Evolutionary conservation across 2,113 vertebrate species (phyloP).

Genomic region (Melanotaenia duboulayi): DNA sequence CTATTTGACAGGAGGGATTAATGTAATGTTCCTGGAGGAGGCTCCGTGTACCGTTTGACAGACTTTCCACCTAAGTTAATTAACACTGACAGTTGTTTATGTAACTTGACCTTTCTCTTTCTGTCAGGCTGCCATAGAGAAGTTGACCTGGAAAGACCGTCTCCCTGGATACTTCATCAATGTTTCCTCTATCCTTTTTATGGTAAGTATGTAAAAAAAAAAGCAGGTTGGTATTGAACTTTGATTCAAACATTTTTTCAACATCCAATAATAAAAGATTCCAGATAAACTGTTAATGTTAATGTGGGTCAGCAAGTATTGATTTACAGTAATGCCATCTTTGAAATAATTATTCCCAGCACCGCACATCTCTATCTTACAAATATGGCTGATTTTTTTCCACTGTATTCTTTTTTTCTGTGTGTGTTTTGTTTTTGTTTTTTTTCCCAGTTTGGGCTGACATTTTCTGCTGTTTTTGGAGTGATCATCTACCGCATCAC

Average conservation of each 20-base stretch:
- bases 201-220: slow-evolving; percentile 81
- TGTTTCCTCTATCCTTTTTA: slow-evolving; percentile 92
- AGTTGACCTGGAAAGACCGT: slow-evolving; percentile 92
- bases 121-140: slow-evolving; percentile 82
- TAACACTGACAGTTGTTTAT: neutral
- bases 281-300: neutral
- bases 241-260: neutral
- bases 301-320: slow-evolving; percentile 1
- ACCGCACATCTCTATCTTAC: neutral
- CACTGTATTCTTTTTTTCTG: neutral
- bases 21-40: too few species aligned
- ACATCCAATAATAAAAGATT: neutral
- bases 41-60: neutral
- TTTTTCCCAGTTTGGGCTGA: slow-evolving; percentile 87
- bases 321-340: slow-evolving; percentile 24
- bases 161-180: slow-evolving; percentile 93
- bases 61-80: neutral
- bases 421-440: neutral
- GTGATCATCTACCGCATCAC: slow-evolving; percentile 95
- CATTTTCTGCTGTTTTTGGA: slow-evolving; percentile 93
- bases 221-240: neutral
- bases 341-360: slow-evolving; percentile 32
- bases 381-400: neutral
- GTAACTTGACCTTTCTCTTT: slow-evolving; percentile 14
- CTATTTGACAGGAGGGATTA: neutral